Conservation (phyloP, 2,797 vertebrate genomes). For the Propithecus deckenii region DNA sequence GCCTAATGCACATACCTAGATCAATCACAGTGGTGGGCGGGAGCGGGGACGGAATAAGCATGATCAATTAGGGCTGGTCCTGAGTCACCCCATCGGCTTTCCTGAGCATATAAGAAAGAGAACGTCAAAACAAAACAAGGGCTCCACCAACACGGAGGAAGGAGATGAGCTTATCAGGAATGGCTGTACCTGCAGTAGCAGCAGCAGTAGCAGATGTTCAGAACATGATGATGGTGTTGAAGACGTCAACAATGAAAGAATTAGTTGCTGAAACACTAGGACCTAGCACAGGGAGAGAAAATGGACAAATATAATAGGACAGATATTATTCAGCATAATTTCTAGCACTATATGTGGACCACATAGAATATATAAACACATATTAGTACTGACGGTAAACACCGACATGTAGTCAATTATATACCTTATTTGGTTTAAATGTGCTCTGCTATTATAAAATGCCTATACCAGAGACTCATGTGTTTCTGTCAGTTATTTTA, state of each 20-base stretch:
- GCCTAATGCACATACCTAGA: background rate
- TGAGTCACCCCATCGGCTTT: background rate
- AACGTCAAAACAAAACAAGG: background rate
- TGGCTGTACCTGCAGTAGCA: background rate
- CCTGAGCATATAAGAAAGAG: background rate
- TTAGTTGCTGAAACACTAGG: background rate
- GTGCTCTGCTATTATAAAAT: background rate
- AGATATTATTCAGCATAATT: background rate
- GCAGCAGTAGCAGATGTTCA: background rate
- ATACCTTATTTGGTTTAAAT: background rate
- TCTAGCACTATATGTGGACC: background rate
- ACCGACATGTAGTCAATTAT: background rate
- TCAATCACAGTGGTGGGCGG: background rate
- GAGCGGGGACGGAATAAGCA: background rate
- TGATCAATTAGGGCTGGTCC: background rate
- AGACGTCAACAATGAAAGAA: background rate
- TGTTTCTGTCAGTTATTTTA: constrained; percentile 38
- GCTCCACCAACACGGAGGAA: background rate
- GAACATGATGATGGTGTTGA: background rate
- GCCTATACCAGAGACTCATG: background rate
- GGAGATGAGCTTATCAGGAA: background rate
- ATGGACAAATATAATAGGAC: background rate
- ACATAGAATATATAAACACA: background rate
- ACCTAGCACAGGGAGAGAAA: background rate
- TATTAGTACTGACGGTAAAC: background rate